phyloP scores from a whole-genome alignment of 2,888 invertebrate genomes.

The Drosophila emarginata region DNA sequence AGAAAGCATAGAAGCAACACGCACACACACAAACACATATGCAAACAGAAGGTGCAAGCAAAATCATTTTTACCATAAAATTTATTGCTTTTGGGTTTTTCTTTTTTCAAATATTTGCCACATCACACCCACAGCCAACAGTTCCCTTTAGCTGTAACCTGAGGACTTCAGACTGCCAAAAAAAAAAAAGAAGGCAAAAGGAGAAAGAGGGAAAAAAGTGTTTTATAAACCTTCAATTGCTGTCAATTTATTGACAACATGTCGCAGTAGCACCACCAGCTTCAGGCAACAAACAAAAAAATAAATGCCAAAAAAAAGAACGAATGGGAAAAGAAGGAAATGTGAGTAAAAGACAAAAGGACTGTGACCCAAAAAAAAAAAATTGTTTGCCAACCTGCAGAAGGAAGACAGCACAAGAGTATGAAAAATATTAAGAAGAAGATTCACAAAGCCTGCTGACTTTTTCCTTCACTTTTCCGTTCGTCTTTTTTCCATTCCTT shows the following conservation, averaged over 20 bases:
- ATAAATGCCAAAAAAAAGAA: too few relatives aligned
- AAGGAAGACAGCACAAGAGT: conserved; percentile 19
- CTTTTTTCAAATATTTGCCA: conserved; percentile 53
- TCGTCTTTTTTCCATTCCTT: conserved; percentile 8
- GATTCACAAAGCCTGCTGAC: conserved; percentile 24
- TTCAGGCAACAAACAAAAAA: conserved; percentile 46
- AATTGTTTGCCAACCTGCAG: conserved; percentile 66
- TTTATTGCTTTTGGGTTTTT: conserved; percentile 69
- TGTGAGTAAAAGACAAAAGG: conserved; percentile 37
- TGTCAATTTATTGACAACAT: conserved; percentile 79
- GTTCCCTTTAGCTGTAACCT: background rate
- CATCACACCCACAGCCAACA: conserved; percentile 33
- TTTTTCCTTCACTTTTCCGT: conserved; percentile 20
- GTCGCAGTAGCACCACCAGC: conserved; percentile 57
- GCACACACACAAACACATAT: background rate
- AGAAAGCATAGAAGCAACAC: conserved; percentile 12
- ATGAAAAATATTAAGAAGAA: conserved; percentile 30
- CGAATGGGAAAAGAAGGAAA: background rate
- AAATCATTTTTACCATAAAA: conserved; percentile 72
- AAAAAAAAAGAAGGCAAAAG: conserved; percentile 3
- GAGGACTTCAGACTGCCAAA: conserved; percentile 9
- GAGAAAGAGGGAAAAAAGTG: conserved; percentile 50
- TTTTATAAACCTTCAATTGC: conserved; percentile 78
- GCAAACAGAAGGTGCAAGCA: conserved; percentile 54
- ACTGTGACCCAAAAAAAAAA: conserved; percentile 25